These are phyloP conservation scores for Calycopis cecrops DNA, from an alignment of 1,140 invertebrate species.

Conservation along the genomic window DNA sequence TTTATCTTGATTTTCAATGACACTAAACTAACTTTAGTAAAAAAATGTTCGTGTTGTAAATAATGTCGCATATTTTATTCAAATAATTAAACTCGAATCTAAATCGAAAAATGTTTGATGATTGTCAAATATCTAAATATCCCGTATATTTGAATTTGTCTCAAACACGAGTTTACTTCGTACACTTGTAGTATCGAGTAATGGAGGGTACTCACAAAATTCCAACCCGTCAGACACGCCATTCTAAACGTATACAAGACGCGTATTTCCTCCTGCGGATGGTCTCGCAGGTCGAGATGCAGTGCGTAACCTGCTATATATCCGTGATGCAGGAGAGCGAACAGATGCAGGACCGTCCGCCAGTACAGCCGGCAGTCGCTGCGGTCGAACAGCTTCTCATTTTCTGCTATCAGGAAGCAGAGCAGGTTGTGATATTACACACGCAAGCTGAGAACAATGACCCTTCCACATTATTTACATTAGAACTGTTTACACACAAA, in stretches of 20 bases:
- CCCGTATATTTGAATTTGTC: too few species aligned
- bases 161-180: too few species aligned
- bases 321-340: constrained; percentile 37
- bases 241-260: constrained; percentile 34
- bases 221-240: constrained; percentile 55
- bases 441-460: constrained; percentile 50
- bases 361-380: constrained; percentile 52
- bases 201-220: constrained; percentile 48
- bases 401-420: constrained; percentile 60
- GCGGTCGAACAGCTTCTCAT: constrained; percentile 56
- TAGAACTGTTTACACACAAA: constrained; percentile 3
- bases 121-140: too few species aligned
- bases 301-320: constrained; percentile 34
- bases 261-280: constrained; percentile 25
- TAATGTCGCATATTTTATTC: too few species aligned
- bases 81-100: too few species aligned
- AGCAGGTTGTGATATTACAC: constrained; percentile 55
- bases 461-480: constrained; percentile 29
- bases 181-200: too few species aligned
- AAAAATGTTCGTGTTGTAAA: too few species aligned
- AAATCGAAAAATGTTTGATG: too few species aligned
- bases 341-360: constrained; percentile 48
- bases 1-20: too few species aligned
- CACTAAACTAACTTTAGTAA: too few species aligned
- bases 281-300: constrained; percentile 26